Percentiles rank a stretch among this genome's conserved stretches.
Evolutionary conservation across 2,797 vertebrate species (phyloP).

Genomic region (Schizothorax lantsangensis): DNA sequence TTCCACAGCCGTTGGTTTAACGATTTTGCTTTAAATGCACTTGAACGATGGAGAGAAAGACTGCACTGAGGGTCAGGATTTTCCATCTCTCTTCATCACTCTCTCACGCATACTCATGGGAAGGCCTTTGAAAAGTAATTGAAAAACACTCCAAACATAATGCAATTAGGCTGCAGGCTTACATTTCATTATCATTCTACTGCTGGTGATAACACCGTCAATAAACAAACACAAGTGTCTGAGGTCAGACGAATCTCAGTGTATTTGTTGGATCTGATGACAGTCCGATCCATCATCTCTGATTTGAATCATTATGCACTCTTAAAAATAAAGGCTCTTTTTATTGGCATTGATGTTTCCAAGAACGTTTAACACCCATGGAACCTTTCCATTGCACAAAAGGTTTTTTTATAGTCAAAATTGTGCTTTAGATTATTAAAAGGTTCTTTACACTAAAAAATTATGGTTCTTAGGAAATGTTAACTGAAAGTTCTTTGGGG

Average conservation of each 20-base stretch:
- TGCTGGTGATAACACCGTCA: slow-evolving; percentile 38
- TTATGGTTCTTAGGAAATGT: background rate
- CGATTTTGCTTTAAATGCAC: slow-evolving; percentile 26
- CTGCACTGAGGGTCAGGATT: slow-evolving; percentile 35
- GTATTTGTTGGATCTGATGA: background rate
- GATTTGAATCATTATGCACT: slow-evolving; percentile 17
- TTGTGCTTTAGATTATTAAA: background rate
- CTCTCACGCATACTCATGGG: slow-evolving; percentile 38
- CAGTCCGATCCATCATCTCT: background rate
- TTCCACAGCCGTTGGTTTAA: slow-evolving; percentile 24
- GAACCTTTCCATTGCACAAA: background rate
- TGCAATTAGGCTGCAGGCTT: slow-evolving; percentile 39
- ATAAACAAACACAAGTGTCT: slow-evolving; percentile 37
- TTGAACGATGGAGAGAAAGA: slow-evolving; percentile 36
- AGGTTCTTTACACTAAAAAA: background rate
- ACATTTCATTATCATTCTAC: slow-evolving; percentile 37
- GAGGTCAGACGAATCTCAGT: slow-evolving; percentile 13
- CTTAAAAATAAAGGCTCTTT: slow-evolving; percentile 4
- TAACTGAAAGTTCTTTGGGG: background rate
- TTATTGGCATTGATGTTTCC: background rate
- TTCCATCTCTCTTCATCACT: slow-evolving; percentile 42
- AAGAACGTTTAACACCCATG: background rate
- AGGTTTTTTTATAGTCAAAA: background rate
- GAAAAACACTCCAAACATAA: slow-evolving; percentile 51
- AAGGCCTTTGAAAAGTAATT: slow-evolving; percentile 35